Conservation (phyloP, 2,888 invertebrate genomes). For the Cosmia pyralina region DNA sequence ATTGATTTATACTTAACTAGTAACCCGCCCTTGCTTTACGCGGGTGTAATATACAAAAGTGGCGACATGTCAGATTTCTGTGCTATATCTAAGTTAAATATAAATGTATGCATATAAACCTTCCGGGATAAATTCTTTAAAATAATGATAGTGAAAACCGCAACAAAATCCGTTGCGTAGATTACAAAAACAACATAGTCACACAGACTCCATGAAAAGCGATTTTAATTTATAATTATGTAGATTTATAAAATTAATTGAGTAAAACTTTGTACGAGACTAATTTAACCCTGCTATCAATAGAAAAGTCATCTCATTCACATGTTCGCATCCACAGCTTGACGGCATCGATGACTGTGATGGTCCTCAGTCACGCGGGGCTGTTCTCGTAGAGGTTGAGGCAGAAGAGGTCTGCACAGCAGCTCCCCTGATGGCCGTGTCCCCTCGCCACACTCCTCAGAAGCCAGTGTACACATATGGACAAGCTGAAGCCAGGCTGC, state of each 20-base stretch:
- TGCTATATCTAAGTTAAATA: too few relatives aligned
- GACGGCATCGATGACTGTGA: conserved; percentile 82
- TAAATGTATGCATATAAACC: too few relatives aligned
- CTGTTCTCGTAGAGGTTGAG: conserved; percentile 95
- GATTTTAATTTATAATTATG: too few relatives aligned
- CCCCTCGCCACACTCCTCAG: conserved; percentile 91
- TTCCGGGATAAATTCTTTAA: too few relatives aligned
- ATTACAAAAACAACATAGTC: background rate
- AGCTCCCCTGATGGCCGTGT: conserved; percentile 92
- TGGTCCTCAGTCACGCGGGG: conserved; percentile 91
- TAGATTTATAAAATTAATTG: too few relatives aligned
- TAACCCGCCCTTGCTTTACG: background rate
- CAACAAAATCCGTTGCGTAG: background rate
- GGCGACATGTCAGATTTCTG: too few relatives aligned
- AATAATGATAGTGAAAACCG: background rate
- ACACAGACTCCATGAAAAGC: background rate
- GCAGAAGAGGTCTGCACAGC: conserved; percentile 95
- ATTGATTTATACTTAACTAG: background rate
- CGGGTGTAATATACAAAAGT: background rate
- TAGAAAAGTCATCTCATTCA: background rate
- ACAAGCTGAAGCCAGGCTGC: conserved; percentile 89
- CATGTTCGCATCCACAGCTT: conserved; percentile 64
- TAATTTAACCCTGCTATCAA: background rate
- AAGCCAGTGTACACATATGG: conserved; percentile 93
- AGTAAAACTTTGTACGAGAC: background rate